Evolutionary conservation across 2,113 vertebrate species (phyloP).

Genomic region (Cheilinus undulatus): DNA sequence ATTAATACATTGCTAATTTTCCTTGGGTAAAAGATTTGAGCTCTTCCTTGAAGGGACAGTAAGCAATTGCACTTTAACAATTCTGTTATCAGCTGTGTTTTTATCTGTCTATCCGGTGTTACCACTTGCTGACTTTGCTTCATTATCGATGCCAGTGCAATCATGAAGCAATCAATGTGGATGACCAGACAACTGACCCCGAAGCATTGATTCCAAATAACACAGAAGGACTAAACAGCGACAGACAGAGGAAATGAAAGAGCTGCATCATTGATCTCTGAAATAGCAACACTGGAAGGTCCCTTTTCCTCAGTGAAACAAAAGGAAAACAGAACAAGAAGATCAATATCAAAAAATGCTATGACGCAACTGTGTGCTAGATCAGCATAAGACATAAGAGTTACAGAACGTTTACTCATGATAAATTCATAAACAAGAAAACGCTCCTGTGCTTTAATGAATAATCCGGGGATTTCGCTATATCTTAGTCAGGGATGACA

Average conservation of each 20-base stretch:
- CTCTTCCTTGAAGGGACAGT: too few relatives aligned
- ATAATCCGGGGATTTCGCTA: too few relatives aligned
- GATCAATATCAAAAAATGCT: background rate
- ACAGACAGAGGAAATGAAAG: constrained; percentile 60
- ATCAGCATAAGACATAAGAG: too few relatives aligned
- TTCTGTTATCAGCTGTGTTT: background rate
- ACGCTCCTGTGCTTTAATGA: too few relatives aligned
- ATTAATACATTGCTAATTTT: too few relatives aligned
- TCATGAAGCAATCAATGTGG: constrained; percentile 21
- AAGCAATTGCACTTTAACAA: background rate
- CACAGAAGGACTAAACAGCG: background rate
- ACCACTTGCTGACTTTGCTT: constrained; percentile 23
- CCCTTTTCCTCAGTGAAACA: constrained; percentile 3
- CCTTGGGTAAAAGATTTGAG: too few relatives aligned
- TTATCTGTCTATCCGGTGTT: background rate
- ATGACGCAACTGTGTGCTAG: background rate
- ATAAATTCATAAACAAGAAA: too few relatives aligned
- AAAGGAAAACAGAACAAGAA: background rate
- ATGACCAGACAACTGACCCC: constrained; percentile 57
- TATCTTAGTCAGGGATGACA: background rate
- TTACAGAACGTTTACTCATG: too few relatives aligned
- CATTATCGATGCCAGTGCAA: constrained; percentile 42
- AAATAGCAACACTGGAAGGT: constrained; percentile 9
- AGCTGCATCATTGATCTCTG: constrained; percentile 48
- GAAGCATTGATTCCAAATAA: constrained; percentile 49